Evolutionary conservation across 2,888 invertebrate species (phyloP), one percentile per base, ranked within the genome.

Genomic region (Drosophila meridionalis): DNA sequence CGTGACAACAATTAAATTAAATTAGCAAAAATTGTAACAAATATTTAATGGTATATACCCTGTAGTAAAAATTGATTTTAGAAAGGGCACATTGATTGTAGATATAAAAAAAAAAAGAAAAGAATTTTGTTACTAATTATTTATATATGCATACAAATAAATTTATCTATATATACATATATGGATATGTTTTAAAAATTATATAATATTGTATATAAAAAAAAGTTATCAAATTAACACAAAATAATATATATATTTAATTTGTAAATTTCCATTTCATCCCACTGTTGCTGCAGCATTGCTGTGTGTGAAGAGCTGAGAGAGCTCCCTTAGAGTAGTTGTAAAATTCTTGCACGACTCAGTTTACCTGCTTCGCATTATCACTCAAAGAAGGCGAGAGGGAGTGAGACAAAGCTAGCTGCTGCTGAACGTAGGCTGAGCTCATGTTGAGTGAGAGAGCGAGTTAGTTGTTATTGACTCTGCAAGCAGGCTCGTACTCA

Each of bases 21-120:
- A 89, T 90, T 89, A 86, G 73, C 81, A 73, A 72, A 75, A 73
- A 78, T 86, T 88, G 69, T 77, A 76, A 80, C 80, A 75, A 85
- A 76, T 69, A 68, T 69, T 53, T 50, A 48, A 50, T 62, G 45
- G 8, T 2, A 30, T 63, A 30, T 63, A 30, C 34, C 6, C 50
- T 56, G 32, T 32, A 32, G 7, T 14, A 4, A n/a, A 11, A 32
- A 3, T 8, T 1, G 28, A 8, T 4, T 8, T 14, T 30, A 28
- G 0, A 14, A 28, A 7, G 9, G 48, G 40, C 40, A 20, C 20
- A 20, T 20, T 20, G 20, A 20, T 20, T 20, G 20, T 20, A 1
- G 20, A 20, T 0, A 20, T 20, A 20, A 0, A 20, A 20, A 20
- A 20, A 20, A 20, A 20, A 1, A 20, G 1, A 20, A 20, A 20